These are phyloP conservation scores for Polypterus senegalus DNA, from an alignment of 2,113 vertebrate genomes.

Conservation along the genomic window DNA sequence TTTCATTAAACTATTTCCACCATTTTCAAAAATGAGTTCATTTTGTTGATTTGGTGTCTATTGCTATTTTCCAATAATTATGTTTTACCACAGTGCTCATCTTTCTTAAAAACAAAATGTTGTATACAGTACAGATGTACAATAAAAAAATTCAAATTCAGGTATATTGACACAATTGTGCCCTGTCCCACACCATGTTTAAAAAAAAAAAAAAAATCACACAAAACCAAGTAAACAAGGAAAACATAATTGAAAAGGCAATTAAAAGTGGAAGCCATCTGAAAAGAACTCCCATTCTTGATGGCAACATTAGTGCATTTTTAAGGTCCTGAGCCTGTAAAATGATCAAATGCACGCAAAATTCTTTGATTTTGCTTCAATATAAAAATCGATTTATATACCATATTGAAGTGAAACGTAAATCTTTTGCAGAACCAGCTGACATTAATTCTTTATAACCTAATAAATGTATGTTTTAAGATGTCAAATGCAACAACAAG, in stretches of 20 bases:
- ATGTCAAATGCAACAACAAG: neutral
- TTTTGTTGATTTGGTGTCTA: no score
- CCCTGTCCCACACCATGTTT: no score
- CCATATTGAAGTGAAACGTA: constrained; percentile 18
- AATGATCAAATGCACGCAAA: constrained; percentile 33
- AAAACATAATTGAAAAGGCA: constrained; percentile 34
- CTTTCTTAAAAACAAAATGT: no score
- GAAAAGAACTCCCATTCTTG: constrained; percentile 24
- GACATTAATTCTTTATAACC: constrained; percentile 31
- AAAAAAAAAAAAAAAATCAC: no score
- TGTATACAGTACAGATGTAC: no score
- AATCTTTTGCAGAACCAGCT: constrained; percentile 38
- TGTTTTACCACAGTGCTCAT: no score
- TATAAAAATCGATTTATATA: constrained; percentile 20
- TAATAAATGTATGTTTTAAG: constrained; percentile 6
- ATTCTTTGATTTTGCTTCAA: constrained; percentile 26
- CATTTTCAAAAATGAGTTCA: no score
- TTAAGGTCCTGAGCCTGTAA: constrained; percentile 35
- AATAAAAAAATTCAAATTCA: no score
- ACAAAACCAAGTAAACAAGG: constrained; percentile 31
- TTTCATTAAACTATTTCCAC: no score
- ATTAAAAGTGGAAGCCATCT: constrained; percentile 27
- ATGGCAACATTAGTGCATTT: constrained; percentile 23
- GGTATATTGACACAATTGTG: no score
- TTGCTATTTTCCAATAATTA: no score